phyloP scores from a whole-genome alignment of 2,888 invertebrate genomes.

The Trichopria drosophilae region DNA sequence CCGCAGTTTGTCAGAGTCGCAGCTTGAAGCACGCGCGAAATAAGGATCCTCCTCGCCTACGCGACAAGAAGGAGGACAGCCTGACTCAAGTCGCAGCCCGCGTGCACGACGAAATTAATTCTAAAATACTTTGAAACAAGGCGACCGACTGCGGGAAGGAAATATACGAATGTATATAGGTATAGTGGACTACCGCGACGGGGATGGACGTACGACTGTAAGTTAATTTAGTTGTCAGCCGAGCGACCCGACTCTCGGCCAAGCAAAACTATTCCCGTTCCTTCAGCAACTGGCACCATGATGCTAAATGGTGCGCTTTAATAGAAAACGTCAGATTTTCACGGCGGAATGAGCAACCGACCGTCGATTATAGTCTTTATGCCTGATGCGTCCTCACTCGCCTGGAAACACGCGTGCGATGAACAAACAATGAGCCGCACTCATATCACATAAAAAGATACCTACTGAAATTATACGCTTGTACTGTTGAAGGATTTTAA shows the following conservation, averaged over 20 bases:
- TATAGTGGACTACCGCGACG: constrained; percentile 25
- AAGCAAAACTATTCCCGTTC: constrained; percentile 35
- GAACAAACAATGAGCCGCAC: too few species aligned
- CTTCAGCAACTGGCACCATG: too few species aligned
- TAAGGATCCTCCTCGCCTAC: constrained; percentile 10
- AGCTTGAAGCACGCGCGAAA: constrained; percentile 11
- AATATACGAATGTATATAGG: constrained; percentile 12
- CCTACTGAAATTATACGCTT: too few species aligned
- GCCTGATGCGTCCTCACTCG: too few species aligned
- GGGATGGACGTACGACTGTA: constrained; percentile 37
- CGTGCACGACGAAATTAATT: constrained; percentile 38
- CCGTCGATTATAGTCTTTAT: too few species aligned
- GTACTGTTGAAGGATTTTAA: too few species aligned
- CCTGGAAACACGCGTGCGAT: too few species aligned
- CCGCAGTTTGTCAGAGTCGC: constrained; percentile 6
- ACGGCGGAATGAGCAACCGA: too few species aligned
- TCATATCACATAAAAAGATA: too few species aligned
- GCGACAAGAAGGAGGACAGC: constrained; percentile 12
- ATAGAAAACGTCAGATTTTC: too few species aligned
- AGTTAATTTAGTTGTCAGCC: constrained; percentile 49
- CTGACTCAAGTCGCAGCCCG: too few species aligned
- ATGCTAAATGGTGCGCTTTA: too few species aligned
- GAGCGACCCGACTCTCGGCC: constrained; percentile 28
- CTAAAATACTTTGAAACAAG: constrained; percentile 40
- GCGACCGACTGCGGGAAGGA: constrained; percentile 16